Conservation (phyloP, 1,140 invertebrate genomes). For the Drosophila hydei region DNA sequence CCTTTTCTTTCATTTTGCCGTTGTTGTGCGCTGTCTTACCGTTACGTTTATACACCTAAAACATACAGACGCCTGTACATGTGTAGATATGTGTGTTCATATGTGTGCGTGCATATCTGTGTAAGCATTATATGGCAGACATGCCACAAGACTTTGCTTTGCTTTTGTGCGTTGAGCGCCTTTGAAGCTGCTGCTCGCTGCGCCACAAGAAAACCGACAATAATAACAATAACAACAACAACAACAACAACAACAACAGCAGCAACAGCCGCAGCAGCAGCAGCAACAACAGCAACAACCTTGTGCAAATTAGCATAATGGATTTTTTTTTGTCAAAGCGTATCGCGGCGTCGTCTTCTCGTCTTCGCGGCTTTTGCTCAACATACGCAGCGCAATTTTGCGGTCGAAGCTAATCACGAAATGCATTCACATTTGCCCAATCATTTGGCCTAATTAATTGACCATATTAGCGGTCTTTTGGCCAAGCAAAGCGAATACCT, state of each 20-base stretch:
- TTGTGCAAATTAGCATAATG: constrained; percentile 81
- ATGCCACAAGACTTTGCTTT: constrained; percentile 52
- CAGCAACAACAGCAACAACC: constrained; percentile 30
- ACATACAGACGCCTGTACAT: neutral
- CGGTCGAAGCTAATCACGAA: constrained; percentile 74
- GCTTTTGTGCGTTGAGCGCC: constrained; percentile 70
- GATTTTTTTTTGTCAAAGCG: constrained; percentile 77
- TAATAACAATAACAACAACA: constrained; percentile 49
- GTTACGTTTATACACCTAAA: constrained; percentile 7
- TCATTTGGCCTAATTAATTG: constrained; percentile 80
- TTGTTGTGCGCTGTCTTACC: constrained; percentile 47
- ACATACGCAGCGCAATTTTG: constrained; percentile 54
- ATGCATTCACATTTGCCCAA: constrained; percentile 78
- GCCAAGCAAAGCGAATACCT: constrained; percentile 49
- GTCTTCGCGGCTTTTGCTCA: constrained; percentile 60
- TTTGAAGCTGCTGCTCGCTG: constrained; percentile 60
- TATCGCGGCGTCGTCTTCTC: constrained; percentile 26
- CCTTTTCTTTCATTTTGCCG: constrained; percentile 75
- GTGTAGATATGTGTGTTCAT: neutral
- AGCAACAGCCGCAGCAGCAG: constrained; percentile 41
- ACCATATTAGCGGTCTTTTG: constrained; percentile 27
- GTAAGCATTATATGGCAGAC: constrained; percentile 56
- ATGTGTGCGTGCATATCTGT: constrained; percentile 33
- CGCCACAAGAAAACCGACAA: constrained; percentile 17
- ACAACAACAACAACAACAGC: constrained; percentile 20